Evolutionary conservation across 1,140 invertebrate species (phyloP).

Genomic region (Drosophila suzukii): DNA sequence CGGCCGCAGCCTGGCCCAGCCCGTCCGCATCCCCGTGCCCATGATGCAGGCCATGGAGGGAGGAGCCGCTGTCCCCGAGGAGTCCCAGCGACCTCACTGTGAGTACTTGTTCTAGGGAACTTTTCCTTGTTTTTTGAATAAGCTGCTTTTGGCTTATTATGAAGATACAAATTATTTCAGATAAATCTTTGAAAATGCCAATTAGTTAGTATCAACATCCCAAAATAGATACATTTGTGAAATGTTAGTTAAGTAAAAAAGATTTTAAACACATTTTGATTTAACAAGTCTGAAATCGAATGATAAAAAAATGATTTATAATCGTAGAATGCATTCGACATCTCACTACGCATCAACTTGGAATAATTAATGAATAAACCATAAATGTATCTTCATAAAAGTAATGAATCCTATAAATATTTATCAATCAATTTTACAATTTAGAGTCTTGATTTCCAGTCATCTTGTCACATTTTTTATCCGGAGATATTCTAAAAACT

Average conservation of each 20-base stretch:
- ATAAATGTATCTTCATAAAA: not conserved
- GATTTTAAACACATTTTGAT: too few species aligned
- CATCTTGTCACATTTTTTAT: not conserved
- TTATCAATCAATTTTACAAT: not conserved
- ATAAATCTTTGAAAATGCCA: too few species aligned
- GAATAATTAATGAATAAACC: too few species aligned
- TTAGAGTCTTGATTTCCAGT: not conserved
- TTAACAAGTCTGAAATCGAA: too few species aligned
- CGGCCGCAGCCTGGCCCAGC: slow-evolving; percentile 84
- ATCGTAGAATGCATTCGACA: too few species aligned
- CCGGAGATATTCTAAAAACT: not conserved
- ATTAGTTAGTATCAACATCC: too few species aligned
- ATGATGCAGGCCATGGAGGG: slow-evolving; percentile 85
- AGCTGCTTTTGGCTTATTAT: too few species aligned
- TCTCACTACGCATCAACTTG: too few species aligned
- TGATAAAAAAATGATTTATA: too few species aligned
- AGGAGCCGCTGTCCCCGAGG: slow-evolving; percentile 76
- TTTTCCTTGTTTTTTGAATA: not conserved
- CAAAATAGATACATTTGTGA: too few species aligned
- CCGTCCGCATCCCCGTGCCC: slow-evolving; percentile 86
- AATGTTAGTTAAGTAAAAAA: too few species aligned
- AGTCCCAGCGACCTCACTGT: slow-evolving; percentile 87
- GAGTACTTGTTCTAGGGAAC: slow-evolving; percentile 55
- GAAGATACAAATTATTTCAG: too few species aligned
- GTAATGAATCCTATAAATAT: not conserved